Conservation (phyloP, 2,113 vertebrate species). For the Chaetura pelagica region DNA sequence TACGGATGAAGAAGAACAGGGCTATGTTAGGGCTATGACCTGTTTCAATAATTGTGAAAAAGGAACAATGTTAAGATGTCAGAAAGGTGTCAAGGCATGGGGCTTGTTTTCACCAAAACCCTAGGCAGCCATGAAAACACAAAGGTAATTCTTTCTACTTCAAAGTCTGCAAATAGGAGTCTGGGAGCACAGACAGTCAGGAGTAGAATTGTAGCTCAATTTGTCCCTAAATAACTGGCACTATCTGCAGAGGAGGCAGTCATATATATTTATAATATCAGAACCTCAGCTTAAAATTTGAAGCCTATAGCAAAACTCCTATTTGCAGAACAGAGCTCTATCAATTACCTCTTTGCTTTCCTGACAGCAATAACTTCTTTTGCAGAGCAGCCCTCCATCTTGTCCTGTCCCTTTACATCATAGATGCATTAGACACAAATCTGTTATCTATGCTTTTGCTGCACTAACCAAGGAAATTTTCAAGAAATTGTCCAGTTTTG, state of each 20-base stretch:
- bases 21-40: neutral
- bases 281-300: neutral
- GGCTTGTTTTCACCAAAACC: neutral
- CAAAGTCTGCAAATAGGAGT: neutral
- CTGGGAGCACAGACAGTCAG: neutral
- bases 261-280: neutral
- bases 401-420: neutral
- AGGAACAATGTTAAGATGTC: neutral
- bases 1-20: too few relatives aligned
- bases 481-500: neutral
- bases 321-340: neutral
- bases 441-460: neutral
- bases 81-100: neutral
- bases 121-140: neutral
- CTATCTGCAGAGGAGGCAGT: neutral
- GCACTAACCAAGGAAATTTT: neutral
- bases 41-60: neutral
- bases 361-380: neutral
- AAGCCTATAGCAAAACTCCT: neutral
- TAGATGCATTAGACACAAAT: neutral
- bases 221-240: neutral
- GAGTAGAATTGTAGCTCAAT: neutral
- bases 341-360: neutral
- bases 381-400: fast-evolving
- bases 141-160: neutral